These are phyloP conservation scores for Sicus ferrugineus DNA, from an alignment of 2,888 invertebrate genomes.

Conservation along the genomic window DNA sequence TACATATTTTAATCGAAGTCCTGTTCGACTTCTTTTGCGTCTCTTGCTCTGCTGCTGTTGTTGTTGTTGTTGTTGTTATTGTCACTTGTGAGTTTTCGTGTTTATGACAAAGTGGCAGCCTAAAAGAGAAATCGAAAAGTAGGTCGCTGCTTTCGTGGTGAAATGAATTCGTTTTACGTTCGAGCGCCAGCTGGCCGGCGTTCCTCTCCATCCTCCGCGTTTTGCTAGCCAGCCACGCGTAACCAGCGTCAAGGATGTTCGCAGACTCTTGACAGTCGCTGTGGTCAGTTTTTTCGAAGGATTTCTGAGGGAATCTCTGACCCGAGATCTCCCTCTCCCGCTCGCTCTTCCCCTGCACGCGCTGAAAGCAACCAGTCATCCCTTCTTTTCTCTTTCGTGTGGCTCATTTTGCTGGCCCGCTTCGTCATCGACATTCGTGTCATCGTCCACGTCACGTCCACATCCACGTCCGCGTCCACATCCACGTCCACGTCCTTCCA, in stretches of 20 bases:
- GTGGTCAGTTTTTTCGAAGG: too few relatives aligned
- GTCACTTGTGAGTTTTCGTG: slow-evolving; percentile 33
- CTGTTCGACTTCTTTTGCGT: too few relatives aligned
- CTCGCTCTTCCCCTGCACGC: neutral
- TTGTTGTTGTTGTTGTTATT: neutral
- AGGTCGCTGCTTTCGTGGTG: neutral
- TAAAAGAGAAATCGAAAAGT: neutral
- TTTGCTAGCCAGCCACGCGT: too few relatives aligned
- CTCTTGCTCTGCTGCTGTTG: neutral
- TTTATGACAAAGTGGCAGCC: neutral
- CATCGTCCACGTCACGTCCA: too few relatives aligned
- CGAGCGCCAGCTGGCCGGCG: too few relatives aligned
- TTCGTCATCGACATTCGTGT: neutral
- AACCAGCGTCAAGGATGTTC: too few relatives aligned
- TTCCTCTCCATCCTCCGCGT: too few relatives aligned
- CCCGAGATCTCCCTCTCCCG: too few relatives aligned
- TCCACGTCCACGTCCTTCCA: neutral
- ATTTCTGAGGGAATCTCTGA: too few relatives aligned
- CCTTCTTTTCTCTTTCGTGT: neutral
- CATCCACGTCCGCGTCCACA: neutral
- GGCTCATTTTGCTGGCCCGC: neutral
- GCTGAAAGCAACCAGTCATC: slow-evolving; percentile 2
- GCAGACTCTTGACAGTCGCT: too few relatives aligned
- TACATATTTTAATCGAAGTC: too few relatives aligned
- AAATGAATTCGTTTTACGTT: too few relatives aligned